Evolutionary conservation across 1,140 invertebrate genomes (phyloP).

Genomic region (Trichomalopsis sarcophagae): DNA sequence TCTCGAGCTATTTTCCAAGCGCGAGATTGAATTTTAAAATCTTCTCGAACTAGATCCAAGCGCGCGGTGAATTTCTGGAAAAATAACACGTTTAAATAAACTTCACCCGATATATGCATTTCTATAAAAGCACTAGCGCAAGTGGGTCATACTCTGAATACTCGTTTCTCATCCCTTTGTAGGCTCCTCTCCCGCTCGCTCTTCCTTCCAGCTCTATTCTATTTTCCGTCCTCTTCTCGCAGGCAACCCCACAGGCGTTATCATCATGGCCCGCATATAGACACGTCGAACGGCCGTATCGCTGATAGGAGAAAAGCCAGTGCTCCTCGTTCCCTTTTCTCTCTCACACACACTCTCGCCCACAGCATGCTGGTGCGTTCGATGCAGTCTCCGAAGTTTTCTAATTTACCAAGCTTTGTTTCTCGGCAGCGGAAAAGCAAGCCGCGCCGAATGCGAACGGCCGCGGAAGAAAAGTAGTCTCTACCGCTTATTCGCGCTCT

Average conservation of each 20-base stretch:
- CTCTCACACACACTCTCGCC: neutral
- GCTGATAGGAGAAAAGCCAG: slow-evolving; percentile 4
- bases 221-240: neutral
- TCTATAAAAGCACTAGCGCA: neutral
- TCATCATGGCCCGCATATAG: neutral
- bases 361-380: neutral
- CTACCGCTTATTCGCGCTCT: neutral
- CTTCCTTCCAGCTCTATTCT: neutral
- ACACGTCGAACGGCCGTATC: neutral
- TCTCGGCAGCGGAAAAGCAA: slow-evolving; percentile 4
- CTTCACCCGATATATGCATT: neutral
- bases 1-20: neutral
- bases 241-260: neutral
- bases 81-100: too few relatives aligned
- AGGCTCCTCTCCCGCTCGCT: neutral
- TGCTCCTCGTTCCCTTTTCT: neutral
- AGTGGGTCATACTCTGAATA: neutral
- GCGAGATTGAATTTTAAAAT: neutral
- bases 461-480: neutral
- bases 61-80: too few relatives aligned
- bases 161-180: neutral
- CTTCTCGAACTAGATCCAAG: neutral
- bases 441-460: neutral
- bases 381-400: slow-evolving; percentile 36
- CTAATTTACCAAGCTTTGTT: slow-evolving; percentile 38